These are phyloP conservation scores for Ahaetulla prasina DNA, from an alignment of 2,113 vertebrate species.

Conservation along the genomic window DNA sequence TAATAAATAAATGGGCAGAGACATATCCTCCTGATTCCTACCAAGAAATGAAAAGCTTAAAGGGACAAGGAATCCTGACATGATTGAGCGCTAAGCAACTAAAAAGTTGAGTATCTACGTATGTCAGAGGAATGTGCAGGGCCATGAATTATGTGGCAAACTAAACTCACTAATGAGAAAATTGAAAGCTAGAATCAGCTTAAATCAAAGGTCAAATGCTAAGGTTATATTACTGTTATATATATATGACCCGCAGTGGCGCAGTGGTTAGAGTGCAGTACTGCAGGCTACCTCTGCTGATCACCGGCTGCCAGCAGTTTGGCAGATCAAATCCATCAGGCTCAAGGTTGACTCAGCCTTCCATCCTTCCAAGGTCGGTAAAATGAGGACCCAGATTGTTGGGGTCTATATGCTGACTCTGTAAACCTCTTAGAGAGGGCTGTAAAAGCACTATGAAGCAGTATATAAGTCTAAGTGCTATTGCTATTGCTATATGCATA, in stretches of 20 bases:
- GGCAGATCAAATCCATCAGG: no score
- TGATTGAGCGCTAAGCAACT: not conserved
- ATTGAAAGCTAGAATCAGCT: not conserved
- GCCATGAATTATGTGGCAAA: not conserved
- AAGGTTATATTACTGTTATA: not conserved
- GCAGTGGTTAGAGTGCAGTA: no score
- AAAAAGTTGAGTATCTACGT: not conserved
- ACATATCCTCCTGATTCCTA: not conserved
- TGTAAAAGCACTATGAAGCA: no score
- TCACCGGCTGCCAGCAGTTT: no score
- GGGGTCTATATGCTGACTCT: no score
- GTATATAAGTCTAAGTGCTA: no score
- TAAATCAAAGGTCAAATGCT: not conserved
- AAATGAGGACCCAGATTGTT: no score
- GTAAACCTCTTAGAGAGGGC: no score
- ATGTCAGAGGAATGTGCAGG: not conserved
- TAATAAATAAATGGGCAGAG: not conserved
- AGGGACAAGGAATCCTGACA: not conserved
- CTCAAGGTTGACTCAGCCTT: no score
- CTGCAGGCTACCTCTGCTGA: no score
- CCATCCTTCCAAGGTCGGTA: no score
- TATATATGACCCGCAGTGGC: no score
- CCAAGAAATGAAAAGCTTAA: conserved; percentile 9
- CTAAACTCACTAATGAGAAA: not conserved
- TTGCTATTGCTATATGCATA: not conserved